Evolutionary conservation across 2,113 vertebrate species (phyloP), one percentile per base, ranked within the genome.

Genomic region (Eurystomus gularis): DNA sequence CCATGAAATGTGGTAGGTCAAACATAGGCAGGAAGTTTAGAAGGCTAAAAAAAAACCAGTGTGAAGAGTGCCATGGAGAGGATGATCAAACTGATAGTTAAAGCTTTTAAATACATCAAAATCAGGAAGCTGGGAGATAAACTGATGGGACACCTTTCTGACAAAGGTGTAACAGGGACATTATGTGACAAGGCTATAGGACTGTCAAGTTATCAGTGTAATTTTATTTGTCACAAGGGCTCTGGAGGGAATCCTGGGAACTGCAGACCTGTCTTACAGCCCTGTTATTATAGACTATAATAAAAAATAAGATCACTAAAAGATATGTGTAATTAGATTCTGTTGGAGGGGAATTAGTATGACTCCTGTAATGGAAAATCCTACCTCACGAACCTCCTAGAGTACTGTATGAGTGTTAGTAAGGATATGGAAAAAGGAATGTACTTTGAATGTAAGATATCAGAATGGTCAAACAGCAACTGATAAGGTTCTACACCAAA

Each of bases 401-500:
- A 26, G 17, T 75, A 18, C 20, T 71, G 10, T 51, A 35, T 13
- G 42, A 78, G 48, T 48, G 42, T 75, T 52, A 87, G 57, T 48
- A 94, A 37, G 33, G 42, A 71, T 28, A 21, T 31, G 24, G 71
- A 48, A 51, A 86, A 87, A 52, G 25, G 9, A 68, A 88, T n/a
- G 64, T 26, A 39, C 20, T 82, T 71, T 46, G 21, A 90, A 58
- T 66, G 23, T 17, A 58, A 71, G 60, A 42, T 93, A 96, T 62
- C 71, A 77, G 19, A 94, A 65, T 61, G 40, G 71, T 65, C 54
- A 82, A 96, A 94, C 70, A 88, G 10, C 58, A 86, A 72, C 79
- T 54, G 96, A 96, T 97, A 96, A 94, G 15, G 14, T 82, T 92
- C 71, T 29, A 44, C 18, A 57, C 18, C 10, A 62, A 72, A 93